Conservation (phyloP, 2,797 vertebrate species). For the Myotis vivesi region DNA sequence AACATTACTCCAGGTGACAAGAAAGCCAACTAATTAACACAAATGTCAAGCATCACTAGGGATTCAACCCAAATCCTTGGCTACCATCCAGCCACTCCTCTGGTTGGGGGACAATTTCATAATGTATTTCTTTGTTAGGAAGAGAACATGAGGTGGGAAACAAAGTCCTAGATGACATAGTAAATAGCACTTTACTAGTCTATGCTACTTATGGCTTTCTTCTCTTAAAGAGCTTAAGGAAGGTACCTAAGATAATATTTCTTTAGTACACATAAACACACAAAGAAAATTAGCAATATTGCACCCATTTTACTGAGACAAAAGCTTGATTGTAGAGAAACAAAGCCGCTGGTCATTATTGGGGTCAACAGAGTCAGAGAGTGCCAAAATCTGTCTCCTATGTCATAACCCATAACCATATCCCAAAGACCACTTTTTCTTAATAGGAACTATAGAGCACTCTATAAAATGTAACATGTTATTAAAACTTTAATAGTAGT, state of each 20-base stretch:
- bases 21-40: conserved; percentile 70
- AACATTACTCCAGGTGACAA: conserved; percentile 70
- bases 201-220: not conserved
- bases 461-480: conserved; percentile 10
- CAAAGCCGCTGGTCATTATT: not conserved
- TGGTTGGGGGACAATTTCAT: conserved; percentile 37
- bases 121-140: conserved; percentile 29
- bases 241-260: not conserved
- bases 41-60: conserved; percentile 57
- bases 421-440: not conserved
- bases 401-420: not conserved
- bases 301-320: not conserved
- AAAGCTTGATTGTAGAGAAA: not conserved
- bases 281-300: not conserved
- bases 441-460: not conserved
- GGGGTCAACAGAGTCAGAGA: not conserved
- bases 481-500: not conserved
- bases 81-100: conserved; percentile 38
- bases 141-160: not conserved
- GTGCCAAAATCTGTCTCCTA: not conserved
- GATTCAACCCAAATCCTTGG: conserved; percentile 49
- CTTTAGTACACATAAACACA: not conserved
- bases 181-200: not conserved
- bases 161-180: not conserved
- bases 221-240: conserved; percentile 8